Conservation (phyloP, 2,888 invertebrate genomes). For the Drosophila monieri region DNA sequence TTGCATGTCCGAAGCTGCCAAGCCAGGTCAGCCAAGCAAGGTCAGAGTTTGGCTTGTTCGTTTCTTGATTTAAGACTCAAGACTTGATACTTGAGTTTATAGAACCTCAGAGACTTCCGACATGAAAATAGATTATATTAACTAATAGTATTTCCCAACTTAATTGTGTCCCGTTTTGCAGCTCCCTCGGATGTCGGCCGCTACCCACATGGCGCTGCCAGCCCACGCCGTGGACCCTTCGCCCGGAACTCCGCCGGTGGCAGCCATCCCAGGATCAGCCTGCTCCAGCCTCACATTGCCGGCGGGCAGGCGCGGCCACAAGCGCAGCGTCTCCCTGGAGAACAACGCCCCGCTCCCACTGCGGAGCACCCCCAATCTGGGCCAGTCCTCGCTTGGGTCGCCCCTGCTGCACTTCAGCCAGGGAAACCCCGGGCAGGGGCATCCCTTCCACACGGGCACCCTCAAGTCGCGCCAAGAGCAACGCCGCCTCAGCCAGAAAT, state of each 20-base stretch:
- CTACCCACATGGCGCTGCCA: conserved; percentile 70
- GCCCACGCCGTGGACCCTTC: conserved; percentile 61
- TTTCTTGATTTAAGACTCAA: background rate
- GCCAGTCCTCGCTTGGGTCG: conserved; percentile 59
- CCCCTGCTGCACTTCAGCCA: conserved; percentile 58
- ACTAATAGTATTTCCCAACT: too few species aligned
- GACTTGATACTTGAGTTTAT: conserved; percentile 1
- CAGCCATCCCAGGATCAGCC: background rate
- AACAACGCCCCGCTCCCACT: conserved; percentile 69
- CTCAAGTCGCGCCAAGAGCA: conserved; percentile 83
- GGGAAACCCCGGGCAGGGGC: conserved; percentile 23
- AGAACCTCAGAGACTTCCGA: background rate
- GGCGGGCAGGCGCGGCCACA: conserved; percentile 81
- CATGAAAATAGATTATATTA: background rate
- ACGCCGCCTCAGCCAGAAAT: conserved; percentile 82
- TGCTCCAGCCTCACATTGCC: conserved; percentile 12
- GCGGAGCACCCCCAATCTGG: conserved; percentile 76
- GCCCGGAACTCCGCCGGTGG: conserved; percentile 38
- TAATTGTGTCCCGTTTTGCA: background rate
- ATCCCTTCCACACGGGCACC: conserved; percentile 77
- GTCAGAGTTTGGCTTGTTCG: background rate
- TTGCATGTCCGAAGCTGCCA: conserved; percentile 18
- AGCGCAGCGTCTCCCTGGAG: conserved; percentile 82
- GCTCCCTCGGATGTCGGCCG: conserved; percentile 49
- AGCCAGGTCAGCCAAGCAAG: conserved; percentile 17